Evolutionary conservation across 1,140 invertebrate genomes (phyloP), one percentile per base, ranked within the genome.

Genomic region (Drosophila obscura): DNA sequence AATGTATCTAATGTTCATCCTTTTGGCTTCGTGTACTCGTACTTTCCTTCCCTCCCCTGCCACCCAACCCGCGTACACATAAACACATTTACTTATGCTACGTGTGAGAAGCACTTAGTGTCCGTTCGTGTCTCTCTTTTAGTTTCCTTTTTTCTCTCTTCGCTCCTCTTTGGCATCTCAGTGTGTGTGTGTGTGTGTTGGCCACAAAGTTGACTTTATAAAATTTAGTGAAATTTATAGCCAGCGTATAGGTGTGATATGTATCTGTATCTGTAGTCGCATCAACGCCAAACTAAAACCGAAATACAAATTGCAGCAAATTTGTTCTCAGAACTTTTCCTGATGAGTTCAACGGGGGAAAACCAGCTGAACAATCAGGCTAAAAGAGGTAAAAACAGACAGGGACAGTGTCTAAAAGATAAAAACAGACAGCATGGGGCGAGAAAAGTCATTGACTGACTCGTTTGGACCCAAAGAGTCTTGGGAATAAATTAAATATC

Each of bases 1-100:
- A 78, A 88, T 88, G 82, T 87, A 87, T 87, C 83, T 87, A 87
- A 87, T 87, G 82, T 82, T 87, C 82, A 87, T 88, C 83, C 82
- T 82, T 82, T 82, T 81, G 83, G 64, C 82, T 78, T 75, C 73
- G 49, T 81, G 74, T 81, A 72, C 78, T 77, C 31, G 31, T 35
- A 35, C 31, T 35, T 9, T 3, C 35, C 11, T 60, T 64, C 60
- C 71, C 63, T 74, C 74, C 69, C 49, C 76, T 59, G 1, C 19
- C 19, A 45, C 41, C 35, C 13, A 28, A 61, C 57, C 45, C 52
- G 51, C 44, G 31, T 58, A 72, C 82, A 75, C 73, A 87, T 75
- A 87, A 78, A 73, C 74, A 88, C 82, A 88, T 79, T 88, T 82
- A 88, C 79, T 78, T 82, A 65, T 74, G 73, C 68, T 87, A 87